These are phyloP conservation scores for Erithacus rubecula DNA, from an alignment of 2,797 vertebrate species.

Conservation along the genomic window DNA sequence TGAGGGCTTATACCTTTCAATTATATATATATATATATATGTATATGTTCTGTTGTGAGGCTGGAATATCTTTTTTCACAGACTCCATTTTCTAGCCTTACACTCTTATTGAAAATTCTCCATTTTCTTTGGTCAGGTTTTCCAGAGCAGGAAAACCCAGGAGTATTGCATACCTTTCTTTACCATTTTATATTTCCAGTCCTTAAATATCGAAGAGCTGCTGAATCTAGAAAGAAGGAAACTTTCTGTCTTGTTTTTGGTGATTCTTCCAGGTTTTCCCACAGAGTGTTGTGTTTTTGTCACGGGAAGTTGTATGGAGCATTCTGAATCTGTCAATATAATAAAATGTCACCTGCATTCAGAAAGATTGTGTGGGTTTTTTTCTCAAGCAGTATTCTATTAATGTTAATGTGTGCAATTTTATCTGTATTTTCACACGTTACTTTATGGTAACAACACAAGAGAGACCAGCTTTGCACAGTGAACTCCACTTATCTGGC, in stretches of 20 bases:
- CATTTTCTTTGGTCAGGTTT: constrained; percentile 7
- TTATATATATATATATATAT: neutral
- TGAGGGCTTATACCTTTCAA: neutral
- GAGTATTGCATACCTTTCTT: constrained; percentile 65
- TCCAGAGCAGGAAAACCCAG: constrained; percentile 59
- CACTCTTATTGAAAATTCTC: neutral
- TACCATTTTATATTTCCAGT: constrained; percentile 65
- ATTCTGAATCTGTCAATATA: constrained; percentile 69
- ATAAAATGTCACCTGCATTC: constrained; percentile 55
- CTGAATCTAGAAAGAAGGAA: constrained; percentile 60
- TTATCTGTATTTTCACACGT: neutral
- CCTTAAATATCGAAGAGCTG: constrained; percentile 54
- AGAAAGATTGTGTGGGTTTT: neutral
- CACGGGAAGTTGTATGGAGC: constrained; percentile 1
- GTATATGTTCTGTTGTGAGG: neutral
- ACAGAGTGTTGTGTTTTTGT: constrained; percentile 10
- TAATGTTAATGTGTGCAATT: neutral
- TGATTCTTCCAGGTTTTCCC: constrained; percentile 44
- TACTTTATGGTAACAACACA: neutral
- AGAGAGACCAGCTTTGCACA: neutral
- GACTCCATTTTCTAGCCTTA: neutral
- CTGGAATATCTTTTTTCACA: neutral
- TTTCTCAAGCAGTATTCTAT: neutral
- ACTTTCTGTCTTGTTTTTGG: constrained; percentile 56
- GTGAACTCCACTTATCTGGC: neutral